Evolutionary conservation across 2,888 invertebrate species (phyloP), one percentile per base, ranked within the genome.

Genomic region (Eupithecia tripunctaria): DNA sequence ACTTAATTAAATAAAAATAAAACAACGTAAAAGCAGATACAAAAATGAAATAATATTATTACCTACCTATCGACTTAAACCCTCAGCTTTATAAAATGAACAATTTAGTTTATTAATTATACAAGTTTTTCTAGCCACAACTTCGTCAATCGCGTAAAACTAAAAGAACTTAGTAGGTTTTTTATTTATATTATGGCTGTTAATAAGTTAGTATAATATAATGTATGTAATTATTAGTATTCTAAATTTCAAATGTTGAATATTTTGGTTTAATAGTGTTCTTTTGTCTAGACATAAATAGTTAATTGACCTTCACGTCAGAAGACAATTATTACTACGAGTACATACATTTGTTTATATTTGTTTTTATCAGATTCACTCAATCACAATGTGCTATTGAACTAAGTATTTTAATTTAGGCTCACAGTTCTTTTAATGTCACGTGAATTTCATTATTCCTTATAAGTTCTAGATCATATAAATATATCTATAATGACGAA

Each of bases 381-480:
- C 73, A 80, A 18, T 81, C 75, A 80, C 79, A 68, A 78, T 75
- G 78, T 79, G 80, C 81, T 78, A 79, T 80, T 81, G 79, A 79
- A 78, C 75, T 41, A n/a, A n/a, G n/a, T n/a, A 68, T 76, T 77
- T 74, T 79, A 74, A 82, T 83, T 76, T 77, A 78, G 74, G 76
- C 79, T 76, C 77, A 76, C 80, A 82, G 79, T 81, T 81, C 79
- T 81, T 81, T 82, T 80, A 82, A 84, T 81, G 80, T 86, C 83
- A 80, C 85, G 82, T 84, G 85, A 77, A 85, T 84, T 84, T 84
- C 85, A 87, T 88, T 89, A 89, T 88, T 90, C 86, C 86, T 88
- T 86, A 88, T 92, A 85, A 89, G 91, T 94, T 94, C 94, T 94
- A 94, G 94, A 94, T 94, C 94, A 93, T 94, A 94, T 93, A 92